A percentile compares a stretch with the other conserved stretches of the same genome.
phyloP scores from a whole-genome alignment of 2,888 invertebrate genomes.

The Blastobasis lacticolella region DNA sequence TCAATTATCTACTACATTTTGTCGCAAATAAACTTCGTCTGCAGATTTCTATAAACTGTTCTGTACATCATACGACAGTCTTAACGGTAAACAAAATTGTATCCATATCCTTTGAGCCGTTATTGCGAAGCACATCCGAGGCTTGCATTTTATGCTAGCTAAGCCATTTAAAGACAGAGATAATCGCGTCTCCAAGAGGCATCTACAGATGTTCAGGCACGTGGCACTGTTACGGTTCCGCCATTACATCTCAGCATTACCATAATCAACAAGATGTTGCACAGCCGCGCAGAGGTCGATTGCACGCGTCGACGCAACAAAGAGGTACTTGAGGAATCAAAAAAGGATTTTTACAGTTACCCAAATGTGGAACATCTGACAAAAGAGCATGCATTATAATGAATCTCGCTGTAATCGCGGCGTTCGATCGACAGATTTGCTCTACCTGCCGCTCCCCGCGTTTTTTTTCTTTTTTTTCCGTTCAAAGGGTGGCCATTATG shows the following conservation, averaged over 20 bases:
- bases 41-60: too few species aligned
- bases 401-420: slow-evolving; percentile 49
- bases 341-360: slow-evolving; percentile 44
- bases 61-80: too few species aligned
- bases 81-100: too few species aligned
- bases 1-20: too few species aligned
- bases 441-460: slow-evolving; percentile 56
- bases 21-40: too few species aligned
- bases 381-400: slow-evolving; percentile 42
- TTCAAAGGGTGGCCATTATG: slow-evolving; percentile 63
- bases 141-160: too few species aligned
- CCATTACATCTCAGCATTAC: background rate
- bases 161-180: too few species aligned
- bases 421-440: slow-evolving; percentile 56
- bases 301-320: slow-evolving; percentile 3
- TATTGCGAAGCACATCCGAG: too few species aligned
- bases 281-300: slow-evolving; percentile 13
- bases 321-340: slow-evolving; percentile 9
- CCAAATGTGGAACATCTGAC: slow-evolving; percentile 41
- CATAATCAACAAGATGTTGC: slow-evolving; percentile 13
- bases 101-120: too few species aligned
- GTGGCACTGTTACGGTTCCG: slow-evolving; percentile 1
- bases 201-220: slow-evolving; percentile 1
- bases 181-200: too few species aligned
- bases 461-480: slow-evolving; percentile 58